Evolutionary conservation across 2,113 vertebrate species (phyloP).

Genomic region (Sceloporus undulatus): DNA sequence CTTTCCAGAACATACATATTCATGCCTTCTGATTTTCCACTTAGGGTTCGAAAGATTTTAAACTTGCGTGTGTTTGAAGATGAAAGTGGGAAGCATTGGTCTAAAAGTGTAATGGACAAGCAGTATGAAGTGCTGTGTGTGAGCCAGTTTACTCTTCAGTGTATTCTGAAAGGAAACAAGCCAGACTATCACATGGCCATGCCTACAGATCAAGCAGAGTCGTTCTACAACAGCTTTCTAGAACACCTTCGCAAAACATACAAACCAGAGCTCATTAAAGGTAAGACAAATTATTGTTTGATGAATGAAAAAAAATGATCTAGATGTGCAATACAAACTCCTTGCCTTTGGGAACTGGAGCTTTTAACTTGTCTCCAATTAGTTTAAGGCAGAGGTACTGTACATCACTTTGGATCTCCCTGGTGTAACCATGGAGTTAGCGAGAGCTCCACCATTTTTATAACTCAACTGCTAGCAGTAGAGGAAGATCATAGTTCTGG

Average conservation of each 20-base stretch:
- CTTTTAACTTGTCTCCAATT: background rate
- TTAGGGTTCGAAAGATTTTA: slow-evolving; percentile 94
- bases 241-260: slow-evolving; percentile 89
- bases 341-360: background rate
- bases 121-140: slow-evolving; percentile 93
- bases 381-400: background rate
- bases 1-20: slow-evolving; percentile 16
- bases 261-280: slow-evolving; percentile 92
- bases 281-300: slow-evolving; percentile 68
- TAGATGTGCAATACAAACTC: no score
- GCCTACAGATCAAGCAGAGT: slow-evolving; percentile 89
- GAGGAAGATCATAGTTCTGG: no score
- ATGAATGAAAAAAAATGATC: background rate
- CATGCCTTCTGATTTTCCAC: slow-evolving; percentile 32
- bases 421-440: no score
- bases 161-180: slow-evolving; percentile 95
- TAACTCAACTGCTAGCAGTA: no score
- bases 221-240: slow-evolving; percentile 91
- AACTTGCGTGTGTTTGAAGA: slow-evolving; percentile 95
- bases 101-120: slow-evolving; percentile 92
- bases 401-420: no score
- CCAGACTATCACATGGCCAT: slow-evolving; percentile 95
- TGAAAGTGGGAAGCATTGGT: slow-evolving; percentile 92
- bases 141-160: slow-evolving; percentile 97
- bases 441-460: no score